Evolutionary conservation across 1,140 invertebrate genomes (phyloP).

Genomic region (Globodera ellingtonae): DNA sequence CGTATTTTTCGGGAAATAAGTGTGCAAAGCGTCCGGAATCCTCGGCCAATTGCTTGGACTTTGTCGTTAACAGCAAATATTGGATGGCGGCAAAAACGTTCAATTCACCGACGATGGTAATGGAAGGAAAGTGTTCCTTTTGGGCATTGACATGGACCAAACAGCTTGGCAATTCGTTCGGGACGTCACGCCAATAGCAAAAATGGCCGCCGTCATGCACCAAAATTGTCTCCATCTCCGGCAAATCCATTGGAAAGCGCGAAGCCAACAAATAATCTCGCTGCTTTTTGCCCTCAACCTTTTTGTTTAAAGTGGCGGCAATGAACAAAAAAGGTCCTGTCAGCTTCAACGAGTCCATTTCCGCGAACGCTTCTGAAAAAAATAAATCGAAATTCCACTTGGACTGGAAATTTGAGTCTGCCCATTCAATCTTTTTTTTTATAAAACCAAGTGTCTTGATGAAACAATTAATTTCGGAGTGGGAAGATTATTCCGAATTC

Average conservation of each 20-base stretch:
- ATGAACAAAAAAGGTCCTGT: constrained; percentile 11
- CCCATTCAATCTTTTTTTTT: no score
- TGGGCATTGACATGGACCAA: constrained; percentile 8
- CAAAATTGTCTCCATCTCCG: constrained; percentile 39
- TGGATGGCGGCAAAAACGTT: not conserved
- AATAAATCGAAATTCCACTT: no score
- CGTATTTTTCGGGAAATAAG: constrained; percentile 15
- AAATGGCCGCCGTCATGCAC: constrained; percentile 33
- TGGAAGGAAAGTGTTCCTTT: constrained; percentile 6
- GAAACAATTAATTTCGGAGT: no score
- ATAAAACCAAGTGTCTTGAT: no score
- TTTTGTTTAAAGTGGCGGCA: not conserved
- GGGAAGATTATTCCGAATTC: no score
- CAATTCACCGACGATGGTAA: constrained; percentile 19
- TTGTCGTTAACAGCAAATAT: not conserved
- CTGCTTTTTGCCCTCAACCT: constrained; percentile 10
- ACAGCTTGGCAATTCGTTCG: constrained; percentile 8
- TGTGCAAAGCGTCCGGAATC: not conserved
- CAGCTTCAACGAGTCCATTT: constrained; percentile 16
- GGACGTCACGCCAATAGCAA: constrained; percentile 33
- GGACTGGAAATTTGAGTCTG: no score
- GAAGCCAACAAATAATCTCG: constrained; percentile 16
- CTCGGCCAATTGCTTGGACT: not conserved
- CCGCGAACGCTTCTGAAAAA: constrained; percentile 27
- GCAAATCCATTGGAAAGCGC: constrained; percentile 35